phyloP scores from a whole-genome alignment of 2,888 invertebrate genomes.

The Synergus laeviventris region DNA sequence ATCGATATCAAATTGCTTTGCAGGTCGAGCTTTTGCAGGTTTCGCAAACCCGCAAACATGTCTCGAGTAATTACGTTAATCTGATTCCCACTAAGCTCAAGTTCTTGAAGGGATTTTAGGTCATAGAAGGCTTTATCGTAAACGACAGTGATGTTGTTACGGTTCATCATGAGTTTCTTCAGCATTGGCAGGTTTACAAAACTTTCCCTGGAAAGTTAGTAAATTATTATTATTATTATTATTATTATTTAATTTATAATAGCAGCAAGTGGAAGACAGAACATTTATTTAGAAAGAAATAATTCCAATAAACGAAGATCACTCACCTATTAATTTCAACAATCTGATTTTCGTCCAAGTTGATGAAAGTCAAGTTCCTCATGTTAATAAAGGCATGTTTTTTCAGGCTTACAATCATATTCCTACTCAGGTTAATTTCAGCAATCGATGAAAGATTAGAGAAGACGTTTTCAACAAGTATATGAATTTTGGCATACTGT shows the following conservation, averaged over 20 bases:
- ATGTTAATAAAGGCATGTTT: conserved; percentile 86
- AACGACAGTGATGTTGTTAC: conserved; percentile 89
- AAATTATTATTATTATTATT: not conserved
- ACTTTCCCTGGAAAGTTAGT: conserved; percentile 77
- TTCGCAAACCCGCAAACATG: conserved; percentile 86
- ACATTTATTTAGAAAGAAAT: too few relatives aligned
- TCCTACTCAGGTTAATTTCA: conserved; percentile 83
- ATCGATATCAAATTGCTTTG: conserved; percentile 86
- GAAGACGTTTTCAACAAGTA: conserved; percentile 84
- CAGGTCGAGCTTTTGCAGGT: conserved; percentile 85
- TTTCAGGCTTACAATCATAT: conserved; percentile 83
- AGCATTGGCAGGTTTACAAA: conserved; percentile 86
- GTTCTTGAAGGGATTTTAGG: conserved; percentile 84
- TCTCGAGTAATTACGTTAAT: conserved; percentile 86
- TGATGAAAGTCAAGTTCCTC: conserved; percentile 82
- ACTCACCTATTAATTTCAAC: conserved; percentile 81
- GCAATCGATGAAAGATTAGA: conserved; percentile 84
- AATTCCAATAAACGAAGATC: conserved; percentile 3
- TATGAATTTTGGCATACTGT: conserved; percentile 84
- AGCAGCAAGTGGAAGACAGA: too few relatives aligned
- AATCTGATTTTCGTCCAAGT: conserved; percentile 87
- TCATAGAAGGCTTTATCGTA: conserved; percentile 90
- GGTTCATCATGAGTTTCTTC: conserved; percentile 87
- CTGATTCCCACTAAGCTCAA: conserved; percentile 89
- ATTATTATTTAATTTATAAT: not conserved